Evolutionary conservation across 2,113 vertebrate species (phyloP), one percentile per base, ranked within the genome.

Genomic region (Paralichthys olivaceus): DNA sequence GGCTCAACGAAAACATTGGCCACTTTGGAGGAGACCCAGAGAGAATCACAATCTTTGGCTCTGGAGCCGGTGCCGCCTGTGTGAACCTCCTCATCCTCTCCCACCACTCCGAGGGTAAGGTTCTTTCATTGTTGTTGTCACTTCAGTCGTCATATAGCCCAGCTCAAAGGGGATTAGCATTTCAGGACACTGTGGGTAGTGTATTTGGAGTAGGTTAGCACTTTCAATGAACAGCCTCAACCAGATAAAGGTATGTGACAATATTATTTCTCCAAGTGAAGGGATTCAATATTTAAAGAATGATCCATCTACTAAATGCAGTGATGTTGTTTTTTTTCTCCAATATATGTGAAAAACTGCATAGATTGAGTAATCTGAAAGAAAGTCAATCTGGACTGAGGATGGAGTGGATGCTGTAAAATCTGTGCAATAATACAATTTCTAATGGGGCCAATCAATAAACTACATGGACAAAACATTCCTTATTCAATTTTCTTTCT

Each of bases 21-120:
- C 95, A 97, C 95, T 99, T 99, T 92, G 98, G 98, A 83, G 98
- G 98, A 76, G 98, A 99, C 93, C 97, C 96, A 84, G 92, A 99
- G 84, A 94, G 97, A 95, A 99, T 99, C 92, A 99, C 98, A 87
- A 97, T 99, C 94, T 99, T 99, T 95, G 98, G 98, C 94, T 99
- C 98, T 11, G 98, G 98, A 54, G 98, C 98, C 43, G 98, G 98
- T 47, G 97, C 97, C 57, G 97, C 98, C 71, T 99, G 97, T 86
- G 97, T 99, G 94, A 99, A 99, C 95, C 96, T 99, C 13, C 96
- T 99, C 93, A 99, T 98, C 94, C 95, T 99, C 90, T 99, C 98
- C 91, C 98, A 99, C 95, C 98, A 99, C 95, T 99, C 98, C 76
- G 98, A 99, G 95, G 98, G 98, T 99, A 93, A 96, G 75, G 56